These are phyloP conservation scores for Percopsis transmontana DNA, from an alignment of 2,113 vertebrate genomes.

Conservation along the genomic window DNA sequence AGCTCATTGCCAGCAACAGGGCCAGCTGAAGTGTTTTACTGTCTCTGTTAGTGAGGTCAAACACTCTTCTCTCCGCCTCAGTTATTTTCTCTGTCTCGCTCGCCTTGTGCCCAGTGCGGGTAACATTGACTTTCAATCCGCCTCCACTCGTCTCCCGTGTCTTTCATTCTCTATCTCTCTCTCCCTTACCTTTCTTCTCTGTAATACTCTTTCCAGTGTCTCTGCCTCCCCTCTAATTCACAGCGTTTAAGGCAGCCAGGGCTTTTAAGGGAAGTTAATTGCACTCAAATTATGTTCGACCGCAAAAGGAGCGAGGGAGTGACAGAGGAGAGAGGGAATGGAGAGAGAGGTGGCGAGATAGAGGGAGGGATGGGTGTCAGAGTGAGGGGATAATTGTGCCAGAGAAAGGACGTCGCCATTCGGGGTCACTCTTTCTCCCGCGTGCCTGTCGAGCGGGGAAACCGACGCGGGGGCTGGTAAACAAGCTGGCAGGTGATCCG, in stretches of 20 bases:
- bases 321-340: conserved; percentile 47
- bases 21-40: conserved; percentile 70
- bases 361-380: conserved; percentile 61
- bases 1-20: conserved; percentile 58
- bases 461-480: conserved; percentile 61
- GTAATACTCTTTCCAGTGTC: conserved; percentile 18
- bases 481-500: conserved; percentile 64
- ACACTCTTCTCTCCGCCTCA: conserved; percentile 62
- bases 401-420: conserved; percentile 65
- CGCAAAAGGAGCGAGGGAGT: conserved; percentile 73
- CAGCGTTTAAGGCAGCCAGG: conserved; percentile 76
- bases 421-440: conserved; percentile 64
- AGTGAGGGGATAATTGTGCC: conserved; percentile 74
- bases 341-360: conserved; percentile 39
- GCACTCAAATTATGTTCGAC: conserved; percentile 86
- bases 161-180: not conserved
- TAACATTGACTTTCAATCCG: conserved; percentile 73
- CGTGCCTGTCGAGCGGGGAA: conserved; percentile 44
- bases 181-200: conserved; percentile 1
- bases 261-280: conserved; percentile 86
- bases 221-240: conserved; percentile 77
- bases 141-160: conserved; percentile 30
- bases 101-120: conserved; percentile 37
- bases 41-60: conserved; percentile 74
- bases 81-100: not conserved